Evolutionary conservation across 2,888 invertebrate genomes (phyloP), one percentile per base, ranked within the genome.

Genomic region (Pollenia angustigena): DNA sequence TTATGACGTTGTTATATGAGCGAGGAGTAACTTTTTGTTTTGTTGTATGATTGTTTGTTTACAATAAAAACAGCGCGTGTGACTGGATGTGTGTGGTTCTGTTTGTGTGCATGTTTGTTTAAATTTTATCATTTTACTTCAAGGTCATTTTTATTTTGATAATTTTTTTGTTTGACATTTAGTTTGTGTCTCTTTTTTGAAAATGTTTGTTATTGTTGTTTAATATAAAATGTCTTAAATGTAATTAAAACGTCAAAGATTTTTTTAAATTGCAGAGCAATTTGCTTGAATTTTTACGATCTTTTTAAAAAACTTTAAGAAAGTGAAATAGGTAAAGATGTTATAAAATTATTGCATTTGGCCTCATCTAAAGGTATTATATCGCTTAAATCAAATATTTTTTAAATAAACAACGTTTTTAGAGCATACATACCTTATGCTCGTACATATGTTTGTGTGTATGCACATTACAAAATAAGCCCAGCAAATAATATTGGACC

Each of bases 111-210:
- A 11, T 58, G 14, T 50, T 64, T 74, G 64, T 58, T 56, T 44
- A 50, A 60, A 58, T 72, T 78, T 84, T 72, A 78, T 84, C 52
- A 84, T 79, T 79, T 72, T 58, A 44, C 78, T 79, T 84, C 78
- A 79, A 84, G 83, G 83, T 72, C 66, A 79, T 6, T 79, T 78
- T 64, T 83, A 83, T 83, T 83, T 83, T 84, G 71, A 79, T 84
- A 84, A 78, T 83, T 72, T 72, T 72, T 56, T 76, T 78, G 44
- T 54, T 74, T 81, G 12, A 32, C 58, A 48, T 60, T 81, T 75
- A 81, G 48, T 81, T 68, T 75, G 42, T 32, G 32, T 32, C 4
- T 14, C n/a, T 9, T 42, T 54, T 66, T 56, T 79, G n/a, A 58
- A 8, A 23, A 23, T 23, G 2, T 23, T n/a, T 68, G 40, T 68